These are phyloP conservation scores for Dioctria rufipes DNA, from an alignment of 2,888 invertebrate genomes.

Conservation along the genomic window DNA sequence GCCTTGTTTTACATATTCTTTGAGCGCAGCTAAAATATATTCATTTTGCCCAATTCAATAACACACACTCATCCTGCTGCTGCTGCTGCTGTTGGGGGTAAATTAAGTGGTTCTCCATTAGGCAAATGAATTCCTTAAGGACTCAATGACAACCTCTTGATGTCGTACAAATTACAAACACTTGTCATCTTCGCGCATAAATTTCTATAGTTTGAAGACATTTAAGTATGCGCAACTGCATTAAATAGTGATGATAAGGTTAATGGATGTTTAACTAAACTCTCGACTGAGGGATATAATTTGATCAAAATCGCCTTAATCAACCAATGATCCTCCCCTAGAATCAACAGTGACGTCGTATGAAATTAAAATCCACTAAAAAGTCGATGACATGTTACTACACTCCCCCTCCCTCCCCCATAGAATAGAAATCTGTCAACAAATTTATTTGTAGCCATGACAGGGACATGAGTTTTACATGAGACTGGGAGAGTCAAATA, in stretches of 20 bases:
- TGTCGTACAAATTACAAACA: slow-evolving; percentile 19
- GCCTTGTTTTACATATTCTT: slow-evolving; percentile 36
- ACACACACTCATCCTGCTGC: background rate
- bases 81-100: background rate
- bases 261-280: too few species aligned
- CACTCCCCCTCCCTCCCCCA: slow-evolving; percentile 2
- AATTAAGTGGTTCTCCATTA: slow-evolving; percentile 50
- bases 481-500: background rate
- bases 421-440: too few species aligned
- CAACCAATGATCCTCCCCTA: slow-evolving; percentile 10
- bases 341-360: background rate
- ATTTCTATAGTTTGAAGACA: background rate
- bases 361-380: slow-evolving; percentile 40
- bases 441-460: too few species aligned
- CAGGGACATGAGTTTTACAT: too few species aligned
- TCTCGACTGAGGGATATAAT: background rate
- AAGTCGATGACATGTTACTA: slow-evolving; percentile 43
- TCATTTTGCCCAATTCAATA: slow-evolving; percentile 17
- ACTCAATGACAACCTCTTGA: slow-evolving; percentile 22
- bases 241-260: too few species aligned
- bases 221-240: slow-evolving; percentile 3
- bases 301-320: background rate
- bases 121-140: slow-evolving; percentile 42
- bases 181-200: slow-evolving; percentile 18
- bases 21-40: slow-evolving; percentile 10